phyloP scores from a whole-genome alignment of 2,113 vertebrate species.

The Percina caprodes region DNA sequence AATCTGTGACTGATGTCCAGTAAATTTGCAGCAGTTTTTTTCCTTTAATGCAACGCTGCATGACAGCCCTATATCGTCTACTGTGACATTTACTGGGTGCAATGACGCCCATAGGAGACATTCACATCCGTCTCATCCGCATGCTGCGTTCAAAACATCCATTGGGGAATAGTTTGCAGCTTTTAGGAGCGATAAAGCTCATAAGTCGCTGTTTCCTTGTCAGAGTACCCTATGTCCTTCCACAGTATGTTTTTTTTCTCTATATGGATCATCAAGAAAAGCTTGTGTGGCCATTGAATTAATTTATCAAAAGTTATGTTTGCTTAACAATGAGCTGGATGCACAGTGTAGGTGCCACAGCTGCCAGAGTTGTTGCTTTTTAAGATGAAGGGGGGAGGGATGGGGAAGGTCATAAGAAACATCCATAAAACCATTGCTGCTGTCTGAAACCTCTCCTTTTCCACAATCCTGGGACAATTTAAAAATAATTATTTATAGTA shows the following conservation, averaged over 20 bases:
- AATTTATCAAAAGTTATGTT: conserved; percentile 50
- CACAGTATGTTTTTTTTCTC: conserved; percentile 15
- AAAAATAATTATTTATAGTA: conserved; percentile 43
- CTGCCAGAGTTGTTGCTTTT: not conserved
- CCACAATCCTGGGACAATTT: not conserved
- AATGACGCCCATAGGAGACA: conserved; percentile 83
- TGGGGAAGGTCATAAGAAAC: conserved; percentile 17
- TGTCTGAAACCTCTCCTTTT: conserved; percentile 36
- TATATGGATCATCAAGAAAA: conserved; percentile 41
- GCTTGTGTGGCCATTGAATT: conserved; percentile 14
- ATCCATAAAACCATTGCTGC: conserved; percentile 13
- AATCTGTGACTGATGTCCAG: conserved; percentile 78
- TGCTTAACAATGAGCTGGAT: conserved; percentile 40
- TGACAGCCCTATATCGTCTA: conserved; percentile 75
- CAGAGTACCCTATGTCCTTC: conserved; percentile 65
- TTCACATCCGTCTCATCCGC: conserved; percentile 80
- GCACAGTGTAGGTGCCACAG: not conserved
- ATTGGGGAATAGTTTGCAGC: conserved; percentile 78
- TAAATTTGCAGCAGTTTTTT: conserved; percentile 72
- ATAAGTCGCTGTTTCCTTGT: conserved; percentile 67
- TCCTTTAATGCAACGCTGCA: conserved; percentile 76
- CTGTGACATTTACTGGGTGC: conserved; percentile 83
- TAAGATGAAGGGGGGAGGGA: not conserved
- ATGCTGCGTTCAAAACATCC: conserved; percentile 77
- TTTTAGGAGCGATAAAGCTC: conserved; percentile 81